Percentiles rank a stretch among this genome's conserved stretches.
phyloP scores from a whole-genome alignment of 2,113 vertebrate genomes.

The Oplegnathus fasciatus region DNA sequence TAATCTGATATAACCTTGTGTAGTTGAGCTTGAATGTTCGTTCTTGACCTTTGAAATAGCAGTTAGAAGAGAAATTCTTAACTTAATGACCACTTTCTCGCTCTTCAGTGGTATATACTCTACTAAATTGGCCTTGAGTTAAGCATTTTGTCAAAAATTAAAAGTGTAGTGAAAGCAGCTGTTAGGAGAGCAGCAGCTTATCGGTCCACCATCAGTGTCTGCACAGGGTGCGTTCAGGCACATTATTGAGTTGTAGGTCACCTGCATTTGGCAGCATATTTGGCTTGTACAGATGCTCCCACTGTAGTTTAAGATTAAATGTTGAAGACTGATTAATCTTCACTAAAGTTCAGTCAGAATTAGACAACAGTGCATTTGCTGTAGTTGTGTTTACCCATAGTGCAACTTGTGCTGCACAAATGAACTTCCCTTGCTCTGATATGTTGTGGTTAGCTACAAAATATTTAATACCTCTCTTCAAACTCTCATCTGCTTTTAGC shows the following conservation, averaged over 20 bases:
- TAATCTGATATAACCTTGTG: not conserved
- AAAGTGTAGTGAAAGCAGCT: too few species aligned
- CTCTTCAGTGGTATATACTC: not conserved
- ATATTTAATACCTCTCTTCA: not conserved
- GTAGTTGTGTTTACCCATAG: too few species aligned
- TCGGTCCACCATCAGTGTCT: too few species aligned
- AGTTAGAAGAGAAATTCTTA: not conserved
- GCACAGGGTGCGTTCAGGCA: not conserved
- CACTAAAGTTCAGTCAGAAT: too few species aligned
- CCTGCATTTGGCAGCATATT: too few species aligned
- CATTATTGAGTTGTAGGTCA: not conserved
- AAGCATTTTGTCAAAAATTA: not conserved
- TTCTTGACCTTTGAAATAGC: not conserved
- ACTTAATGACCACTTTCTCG: not conserved
- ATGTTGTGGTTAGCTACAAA: not conserved
- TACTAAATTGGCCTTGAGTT: not conserved
- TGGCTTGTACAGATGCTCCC: too few species aligned
- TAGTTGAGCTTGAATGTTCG: not conserved
- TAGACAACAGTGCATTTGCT: too few species aligned
- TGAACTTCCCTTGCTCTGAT: too few species aligned
- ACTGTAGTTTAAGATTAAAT: too few species aligned
- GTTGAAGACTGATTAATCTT: too few species aligned
- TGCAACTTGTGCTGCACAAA: too few species aligned
- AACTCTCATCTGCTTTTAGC: not conserved
- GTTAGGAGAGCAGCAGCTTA: too few species aligned